Conservation (phyloP, 2,113 vertebrate species). For the Plotosus lineatus region DNA sequence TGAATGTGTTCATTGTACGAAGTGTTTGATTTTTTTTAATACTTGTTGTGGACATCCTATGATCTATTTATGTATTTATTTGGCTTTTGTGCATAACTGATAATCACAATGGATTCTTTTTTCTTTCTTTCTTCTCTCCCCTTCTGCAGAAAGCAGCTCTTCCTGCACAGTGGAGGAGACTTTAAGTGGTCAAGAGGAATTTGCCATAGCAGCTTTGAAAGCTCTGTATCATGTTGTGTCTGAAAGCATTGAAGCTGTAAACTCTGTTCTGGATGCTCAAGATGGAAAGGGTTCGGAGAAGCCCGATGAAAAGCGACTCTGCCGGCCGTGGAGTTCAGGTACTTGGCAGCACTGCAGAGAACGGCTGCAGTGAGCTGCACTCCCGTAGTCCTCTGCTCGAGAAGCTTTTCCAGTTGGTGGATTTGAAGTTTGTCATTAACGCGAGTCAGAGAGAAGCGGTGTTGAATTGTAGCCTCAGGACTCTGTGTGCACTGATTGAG, state of each 20-base stretch:
- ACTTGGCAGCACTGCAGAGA: conserved; percentile 18
- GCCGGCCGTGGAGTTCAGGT: conserved; percentile 39
- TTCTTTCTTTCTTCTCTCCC: not conserved
- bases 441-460: conserved; percentile 69
- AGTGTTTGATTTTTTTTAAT: not conserved
- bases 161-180: conserved; percentile 70
- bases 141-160: conserved; percentile 33
- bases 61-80: not conserved
- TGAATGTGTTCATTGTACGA: not conserved
- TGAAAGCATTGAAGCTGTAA: conserved; percentile 81
- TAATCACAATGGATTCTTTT: not conserved
- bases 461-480: conserved; percentile 73
- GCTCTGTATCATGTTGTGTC: conserved; percentile 79
- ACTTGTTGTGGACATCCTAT: not conserved
- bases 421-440: conserved; percentile 58
- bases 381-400: conserved; percentile 78
- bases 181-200: conserved; percentile 70
- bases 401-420: conserved; percentile 77
- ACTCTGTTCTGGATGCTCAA: conserved; percentile 57
- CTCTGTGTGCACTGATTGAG: conserved; percentile 81
- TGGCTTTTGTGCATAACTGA: not conserved
- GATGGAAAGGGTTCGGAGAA: not conserved
- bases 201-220: conserved; percentile 75
- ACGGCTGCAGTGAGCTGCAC: conserved; percentile 27
- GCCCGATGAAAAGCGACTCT: not conserved